Percentiles rank a stretch among this genome's conserved stretches.
Evolutionary conservation across 1,140 invertebrate species (phyloP).

Genomic region (Zaprionus tsacasi): DNA sequence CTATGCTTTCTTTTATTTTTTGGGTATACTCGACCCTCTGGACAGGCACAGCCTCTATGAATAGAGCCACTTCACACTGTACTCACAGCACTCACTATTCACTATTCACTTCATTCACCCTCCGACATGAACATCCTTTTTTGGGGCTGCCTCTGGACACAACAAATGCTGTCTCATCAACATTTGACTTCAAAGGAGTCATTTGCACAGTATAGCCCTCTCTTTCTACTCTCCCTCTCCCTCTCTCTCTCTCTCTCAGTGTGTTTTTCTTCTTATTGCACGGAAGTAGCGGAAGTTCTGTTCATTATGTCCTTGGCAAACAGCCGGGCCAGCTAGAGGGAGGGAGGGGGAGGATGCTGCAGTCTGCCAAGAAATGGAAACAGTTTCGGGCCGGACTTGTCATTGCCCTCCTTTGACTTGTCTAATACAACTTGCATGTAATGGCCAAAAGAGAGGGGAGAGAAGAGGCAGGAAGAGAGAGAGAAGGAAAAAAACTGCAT

Average conservation of each 20-base stretch:
- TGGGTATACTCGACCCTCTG: neutral
- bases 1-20: neutral
- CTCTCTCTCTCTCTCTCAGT: slow-evolving; percentile 9
- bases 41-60: neutral
- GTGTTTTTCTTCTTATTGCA: slow-evolving; percentile 24
- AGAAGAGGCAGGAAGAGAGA: neutral
- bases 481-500: slow-evolving; percentile 55
- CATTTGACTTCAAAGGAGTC: slow-evolving; percentile 78
- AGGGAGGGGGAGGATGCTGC: neutral
- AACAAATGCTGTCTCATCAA: slow-evolving; percentile 75
- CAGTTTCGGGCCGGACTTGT: slow-evolving; percentile 39
- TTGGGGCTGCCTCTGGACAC: slow-evolving; percentile 61
- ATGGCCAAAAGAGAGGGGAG: neutral
- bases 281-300: slow-evolving; percentile 69
- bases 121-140: slow-evolving; percentile 54
- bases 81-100: slow-evolving; percentile 17
- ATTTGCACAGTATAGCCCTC: slow-evolving; percentile 64
- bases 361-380: slow-evolving; percentile 44
- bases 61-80: too few relatives aligned
- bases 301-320: slow-evolving; percentile 79
- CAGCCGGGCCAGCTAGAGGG: slow-evolving; percentile 8
- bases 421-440: slow-evolving; percentile 35
- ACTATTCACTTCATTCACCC: slow-evolving; percentile 15
- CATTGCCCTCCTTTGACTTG: slow-evolving; percentile 40
- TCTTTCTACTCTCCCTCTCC: neutral